Conservation (phyloP, 2,113 vertebrate genomes). For the Ammodytes marinus region DNA sequence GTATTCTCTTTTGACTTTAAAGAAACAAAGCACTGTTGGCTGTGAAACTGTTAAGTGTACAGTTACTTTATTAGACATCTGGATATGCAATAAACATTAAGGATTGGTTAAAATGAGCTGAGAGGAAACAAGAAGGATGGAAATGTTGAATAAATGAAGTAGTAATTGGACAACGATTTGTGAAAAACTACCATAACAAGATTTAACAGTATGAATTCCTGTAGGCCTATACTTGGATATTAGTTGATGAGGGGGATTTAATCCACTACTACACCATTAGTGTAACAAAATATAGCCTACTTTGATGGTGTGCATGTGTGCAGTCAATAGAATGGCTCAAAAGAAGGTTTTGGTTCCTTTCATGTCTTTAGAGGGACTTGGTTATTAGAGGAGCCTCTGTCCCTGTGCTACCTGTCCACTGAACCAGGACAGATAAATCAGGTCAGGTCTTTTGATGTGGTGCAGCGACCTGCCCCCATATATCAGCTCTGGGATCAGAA, state of each 20-base stretch:
- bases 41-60: not conserved
- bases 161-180: not conserved
- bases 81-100: conserved; percentile 12
- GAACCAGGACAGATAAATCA: conserved; percentile 62
- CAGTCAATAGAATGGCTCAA: conserved; percentile 35
- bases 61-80: conserved; percentile 31
- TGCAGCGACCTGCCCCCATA: conserved; percentile 56
- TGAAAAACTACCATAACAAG: not conserved
- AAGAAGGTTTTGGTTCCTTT: conserved; percentile 44
- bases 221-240: not conserved
- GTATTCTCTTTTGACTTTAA: not conserved
- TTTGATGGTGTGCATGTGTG: conserved; percentile 2
- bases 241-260: not conserved
- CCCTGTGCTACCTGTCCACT: conserved; percentile 64
- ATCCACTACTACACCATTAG: not conserved
- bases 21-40: not conserved
- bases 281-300: not conserved
- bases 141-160: conserved; percentile 23
- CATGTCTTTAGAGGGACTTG: conserved; percentile 42
- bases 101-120: conserved; percentile 18
- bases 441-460: conserved; percentile 71
- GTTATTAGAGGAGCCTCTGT: conserved; percentile 53
- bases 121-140: not conserved
- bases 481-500: conserved; percentile 60
- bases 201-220: conserved; percentile 12